phyloP scores from a whole-genome alignment of 2,797 vertebrate species.

The Onychomys arenicola region DNA sequence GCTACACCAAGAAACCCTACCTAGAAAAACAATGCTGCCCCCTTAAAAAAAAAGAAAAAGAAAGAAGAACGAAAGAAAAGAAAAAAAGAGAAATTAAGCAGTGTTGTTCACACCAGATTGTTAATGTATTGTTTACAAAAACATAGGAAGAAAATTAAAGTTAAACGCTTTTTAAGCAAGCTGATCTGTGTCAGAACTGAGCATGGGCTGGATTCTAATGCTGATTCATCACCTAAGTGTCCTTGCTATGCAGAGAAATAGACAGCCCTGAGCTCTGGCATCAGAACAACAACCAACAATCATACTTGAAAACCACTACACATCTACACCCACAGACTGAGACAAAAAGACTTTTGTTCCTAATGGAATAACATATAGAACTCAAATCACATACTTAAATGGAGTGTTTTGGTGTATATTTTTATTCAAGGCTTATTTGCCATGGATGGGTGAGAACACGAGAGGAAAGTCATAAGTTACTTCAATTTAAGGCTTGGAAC shows the following conservation, averaged over 20 bases:
- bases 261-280: conserved; percentile 3
- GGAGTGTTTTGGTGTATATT: background rate
- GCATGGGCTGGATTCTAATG: background rate
- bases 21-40: no score
- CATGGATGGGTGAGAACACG: background rate
- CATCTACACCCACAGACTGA: background rate
- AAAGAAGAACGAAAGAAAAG: background rate
- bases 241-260: conserved; percentile 54
- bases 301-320: conserved; percentile 16
- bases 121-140: background rate
- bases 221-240: conserved; percentile 62
- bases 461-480: background rate
- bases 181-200: background rate
- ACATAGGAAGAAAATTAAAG: conserved; percentile 9
- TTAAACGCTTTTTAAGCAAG: background rate
- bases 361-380: background rate
- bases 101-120: background rate
- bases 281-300: conserved; percentile 32
- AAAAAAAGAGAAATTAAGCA: background rate
- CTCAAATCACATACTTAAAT: background rate
- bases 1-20: background rate
- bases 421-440: conserved; percentile 23
- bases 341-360: background rate
- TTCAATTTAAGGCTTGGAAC: background rate
- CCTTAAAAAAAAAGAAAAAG: background rate